Percentiles rank a stretch among this genome's conserved stretches.
Conservation (phyloP, 2,797 vertebrate genomes). For the Loris lydekkerianus region DNA sequence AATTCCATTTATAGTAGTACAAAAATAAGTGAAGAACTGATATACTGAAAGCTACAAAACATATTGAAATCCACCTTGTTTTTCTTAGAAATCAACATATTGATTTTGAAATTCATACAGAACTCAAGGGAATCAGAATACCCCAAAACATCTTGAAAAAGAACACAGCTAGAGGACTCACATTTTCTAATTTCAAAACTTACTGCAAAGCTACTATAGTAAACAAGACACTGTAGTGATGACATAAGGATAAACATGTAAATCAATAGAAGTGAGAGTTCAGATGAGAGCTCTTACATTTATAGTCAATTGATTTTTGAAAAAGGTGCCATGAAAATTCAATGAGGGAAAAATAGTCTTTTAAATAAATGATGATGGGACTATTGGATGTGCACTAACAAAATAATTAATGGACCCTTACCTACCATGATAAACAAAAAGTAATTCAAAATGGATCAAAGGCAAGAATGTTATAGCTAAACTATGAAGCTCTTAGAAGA, state of each 20-base stretch:
- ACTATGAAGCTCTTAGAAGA: not conserved
- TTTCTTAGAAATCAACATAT: not conserved
- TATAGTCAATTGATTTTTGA: not conserved
- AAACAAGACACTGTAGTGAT: not conserved
- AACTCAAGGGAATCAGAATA: not conserved
- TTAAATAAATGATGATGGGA: not conserved
- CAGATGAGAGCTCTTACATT: not conserved
- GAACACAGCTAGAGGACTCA: not conserved
- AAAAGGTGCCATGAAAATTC: not conserved
- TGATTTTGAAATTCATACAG: not conserved
- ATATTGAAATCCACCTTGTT: not conserved
- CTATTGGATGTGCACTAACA: not conserved
- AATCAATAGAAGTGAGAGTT: not conserved
- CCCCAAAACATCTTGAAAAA: not conserved
- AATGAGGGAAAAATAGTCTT: not conserved
- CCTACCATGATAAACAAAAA: not conserved
- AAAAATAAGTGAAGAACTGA: not conserved
- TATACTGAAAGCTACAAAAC: not conserved
- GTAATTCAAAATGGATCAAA: not conserved
- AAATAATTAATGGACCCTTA: not conserved
- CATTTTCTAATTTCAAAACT: not conserved
- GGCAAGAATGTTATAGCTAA: not conserved
- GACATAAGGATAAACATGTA: not conserved
- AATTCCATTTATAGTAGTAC: not conserved
- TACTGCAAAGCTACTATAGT: not conserved